A percentile compares a stretch with the other conserved stretches of the same genome.
Evolutionary conservation across 1,140 invertebrate genomes (phyloP).

Genomic region (Ceratina australensis): DNA sequence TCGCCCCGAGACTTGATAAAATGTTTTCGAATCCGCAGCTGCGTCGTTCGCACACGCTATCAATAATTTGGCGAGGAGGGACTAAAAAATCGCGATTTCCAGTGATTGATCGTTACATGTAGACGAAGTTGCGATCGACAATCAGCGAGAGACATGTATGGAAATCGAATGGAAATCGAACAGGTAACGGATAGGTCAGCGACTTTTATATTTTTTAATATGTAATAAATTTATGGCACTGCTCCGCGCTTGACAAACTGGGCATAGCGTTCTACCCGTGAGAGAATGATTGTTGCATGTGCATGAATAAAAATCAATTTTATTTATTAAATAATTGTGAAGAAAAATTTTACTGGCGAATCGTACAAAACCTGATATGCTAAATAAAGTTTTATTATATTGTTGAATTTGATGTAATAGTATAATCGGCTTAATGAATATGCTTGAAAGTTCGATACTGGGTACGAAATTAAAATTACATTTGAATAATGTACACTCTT

Average conservation of each 20-base stretch:
- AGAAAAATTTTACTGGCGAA: too few relatives aligned
- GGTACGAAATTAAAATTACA: neutral
- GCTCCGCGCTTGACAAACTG: neutral
- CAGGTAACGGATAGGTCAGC: neutral
- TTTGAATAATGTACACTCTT: neutral
- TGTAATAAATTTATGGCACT: neutral
- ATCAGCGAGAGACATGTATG: neutral
- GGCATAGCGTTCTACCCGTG: too few relatives aligned
- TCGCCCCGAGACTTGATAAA: neutral
- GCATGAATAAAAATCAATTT: too few relatives aligned
- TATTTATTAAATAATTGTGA: too few relatives aligned
- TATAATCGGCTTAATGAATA: too few relatives aligned
- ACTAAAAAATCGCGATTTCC: neutral
- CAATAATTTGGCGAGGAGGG: slow-evolving; percentile 3
- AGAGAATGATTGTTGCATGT: too few relatives aligned
- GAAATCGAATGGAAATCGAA: slow-evolving; percentile 15
- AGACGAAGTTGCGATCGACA: neutral
- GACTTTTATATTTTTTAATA: neutral
- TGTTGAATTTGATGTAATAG: too few relatives aligned
- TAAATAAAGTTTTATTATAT: too few relatives aligned
- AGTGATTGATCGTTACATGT: slow-evolving; percentile 1
- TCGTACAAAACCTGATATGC: too few relatives aligned
- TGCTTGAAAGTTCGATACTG: too few relatives aligned
- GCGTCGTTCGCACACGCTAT: slow-evolving; percentile 5
- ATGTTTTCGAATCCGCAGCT: slow-evolving; percentile 11